phyloP scores from a whole-genome alignment of 2,113 vertebrate genomes.

The Stegastes partitus region DNA sequence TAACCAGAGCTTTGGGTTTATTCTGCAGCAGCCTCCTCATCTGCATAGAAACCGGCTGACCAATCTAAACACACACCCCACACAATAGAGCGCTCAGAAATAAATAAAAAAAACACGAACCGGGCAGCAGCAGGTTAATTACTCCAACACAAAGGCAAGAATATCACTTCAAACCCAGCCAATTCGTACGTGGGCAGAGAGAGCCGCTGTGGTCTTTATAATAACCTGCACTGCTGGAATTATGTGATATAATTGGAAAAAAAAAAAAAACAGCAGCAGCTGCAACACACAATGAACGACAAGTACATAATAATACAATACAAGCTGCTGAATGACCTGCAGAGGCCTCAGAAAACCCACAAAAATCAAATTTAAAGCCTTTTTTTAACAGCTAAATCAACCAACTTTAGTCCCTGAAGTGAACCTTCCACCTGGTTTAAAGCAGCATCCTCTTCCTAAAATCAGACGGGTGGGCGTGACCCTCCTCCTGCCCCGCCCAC shows the following conservation, averaged over 20 bases:
- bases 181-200: constrained; percentile 4
- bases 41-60: constrained; percentile 61
- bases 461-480: constrained; percentile 18
- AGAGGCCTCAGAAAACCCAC: no score
- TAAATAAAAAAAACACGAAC: constrained; percentile 38
- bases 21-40: constrained; percentile 53
- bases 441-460: background rate
- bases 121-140: constrained; percentile 60
- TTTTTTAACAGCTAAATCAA: constrained; percentile 5
- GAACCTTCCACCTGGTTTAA: background rate
- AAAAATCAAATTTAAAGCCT: no score
- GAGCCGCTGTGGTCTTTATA: background rate
- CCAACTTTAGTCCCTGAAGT: background rate
- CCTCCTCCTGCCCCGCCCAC: constrained; percentile 14
- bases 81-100: constrained; percentile 36
- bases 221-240: background rate
- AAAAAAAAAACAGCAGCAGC: constrained; percentile 2
- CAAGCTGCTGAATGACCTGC: no score
- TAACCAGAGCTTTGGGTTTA: constrained; percentile 32
- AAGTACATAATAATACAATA: no score
- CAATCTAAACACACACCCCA: constrained; percentile 48
- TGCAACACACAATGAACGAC: no score
- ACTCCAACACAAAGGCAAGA: constrained; percentile 50
- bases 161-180: constrained; percentile 35
- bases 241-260: constrained; percentile 19